phyloP scores from a whole-genome alignment of 2,797 vertebrate genomes.

The Manis crassicaudata region DNA sequence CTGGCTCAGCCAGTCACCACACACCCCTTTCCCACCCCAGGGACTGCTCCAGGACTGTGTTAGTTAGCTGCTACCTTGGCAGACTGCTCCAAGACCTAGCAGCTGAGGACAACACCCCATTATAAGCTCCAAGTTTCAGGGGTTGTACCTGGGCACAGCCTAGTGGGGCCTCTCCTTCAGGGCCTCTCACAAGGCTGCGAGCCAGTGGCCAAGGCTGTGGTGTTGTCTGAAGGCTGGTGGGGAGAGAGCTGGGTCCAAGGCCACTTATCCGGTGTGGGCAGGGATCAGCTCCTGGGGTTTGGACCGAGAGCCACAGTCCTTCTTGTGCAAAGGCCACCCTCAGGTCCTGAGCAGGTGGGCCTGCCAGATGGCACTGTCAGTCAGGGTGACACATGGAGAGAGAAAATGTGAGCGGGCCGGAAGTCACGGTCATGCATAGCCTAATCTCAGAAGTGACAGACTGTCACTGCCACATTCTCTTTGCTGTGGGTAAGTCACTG shows the following conservation, averaged over 20 bases:
- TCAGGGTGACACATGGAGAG: neutral
- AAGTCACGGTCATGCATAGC: too few species aligned
- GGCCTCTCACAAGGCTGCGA: neutral
- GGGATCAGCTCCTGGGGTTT: neutral
- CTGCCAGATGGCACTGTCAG: too few species aligned
- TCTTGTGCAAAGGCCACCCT: neutral
- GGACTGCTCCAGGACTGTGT: rapidly evolving
- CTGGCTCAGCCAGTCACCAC: rapidly evolving
- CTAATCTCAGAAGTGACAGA: rapidly evolving
- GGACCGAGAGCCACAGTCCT: neutral
- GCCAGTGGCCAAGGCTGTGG: rapidly evolving
- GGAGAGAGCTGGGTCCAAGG: too few species aligned
- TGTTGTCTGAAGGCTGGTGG: neutral
- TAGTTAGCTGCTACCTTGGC: rapidly evolving
- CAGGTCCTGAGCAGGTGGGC: neutral
- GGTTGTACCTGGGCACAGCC: neutral
- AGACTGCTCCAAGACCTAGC: neutral
- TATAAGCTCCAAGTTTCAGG: too few species aligned
- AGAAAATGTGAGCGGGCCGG: neutral
- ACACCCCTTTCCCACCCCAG: rapidly evolving
- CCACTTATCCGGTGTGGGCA: rapidly evolving
- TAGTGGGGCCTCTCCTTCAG: neutral
- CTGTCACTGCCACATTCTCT: neutral
- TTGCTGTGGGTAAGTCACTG: rapidly evolving
- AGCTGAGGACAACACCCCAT: too few species aligned